Evolutionary conservation across 1,140 invertebrate species (phyloP), one percentile per base, ranked within the genome.

Genomic region (Nebria ingens): DNA sequence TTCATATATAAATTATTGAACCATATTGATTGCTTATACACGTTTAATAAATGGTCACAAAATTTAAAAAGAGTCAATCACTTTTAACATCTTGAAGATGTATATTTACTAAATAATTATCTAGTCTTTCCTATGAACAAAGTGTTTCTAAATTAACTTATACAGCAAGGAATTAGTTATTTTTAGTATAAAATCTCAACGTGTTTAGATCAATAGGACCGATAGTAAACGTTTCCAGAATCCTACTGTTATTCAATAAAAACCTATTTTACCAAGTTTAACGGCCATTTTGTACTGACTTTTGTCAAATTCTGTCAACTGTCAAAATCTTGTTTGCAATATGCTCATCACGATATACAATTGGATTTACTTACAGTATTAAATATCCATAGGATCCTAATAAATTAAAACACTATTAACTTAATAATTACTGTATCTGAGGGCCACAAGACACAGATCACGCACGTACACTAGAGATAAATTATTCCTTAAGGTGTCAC

Each of bases 161-260:
- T 9, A 9, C 25, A 34, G 6, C 25, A n/a, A 9, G n/a, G 25
- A 34, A 9, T 34, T 34, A 34, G 25, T n/a, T 9, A 9, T 34
- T 9, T 34, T 6, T n/a, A 34, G n/a, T 6, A 34, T 34, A 34
- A 6, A 34, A 34, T n/a, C 25, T 9, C 25, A 34, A n/a, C 6
- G n/a, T 34, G 25, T 34, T n/a, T 34, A n/a, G 6, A n/a, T 34
- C 25, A 34, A 34, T n/a, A 34, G n/a, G 6, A 34, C 25, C n/a
- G n/a, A 34, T 34, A 9, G n/a, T n/a, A 9, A 45, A 45, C 4
- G 40, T 45, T 45, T 12, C 6, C 9, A 11, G 17, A 45, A 45
- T 45, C 3, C 15, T 17, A 17, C 25, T 45, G 40, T 45, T 45
- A 45, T 45, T 45, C 40, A 45, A 45, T 45, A 45, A 45, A 45